A percentile compares a stretch with the other conserved stretches of the same genome.
phyloP scores from a whole-genome alignment of 2,797 vertebrate species.

The Mus minutoides region DNA sequence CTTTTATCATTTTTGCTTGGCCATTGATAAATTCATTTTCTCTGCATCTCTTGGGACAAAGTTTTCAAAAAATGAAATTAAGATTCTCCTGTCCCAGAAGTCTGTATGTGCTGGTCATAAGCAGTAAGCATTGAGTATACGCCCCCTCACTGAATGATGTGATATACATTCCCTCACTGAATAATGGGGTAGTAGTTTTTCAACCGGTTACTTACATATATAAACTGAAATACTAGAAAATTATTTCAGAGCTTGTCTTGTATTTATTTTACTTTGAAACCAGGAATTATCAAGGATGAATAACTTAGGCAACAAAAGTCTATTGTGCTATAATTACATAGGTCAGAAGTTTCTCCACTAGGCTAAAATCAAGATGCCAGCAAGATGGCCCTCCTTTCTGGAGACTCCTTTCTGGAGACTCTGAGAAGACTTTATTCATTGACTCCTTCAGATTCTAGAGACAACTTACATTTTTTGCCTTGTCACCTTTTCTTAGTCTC shows the following conservation, averaged over 20 bases:
- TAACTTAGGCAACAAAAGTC: background rate
- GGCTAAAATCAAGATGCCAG: background rate
- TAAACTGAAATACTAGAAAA: constrained; percentile 60
- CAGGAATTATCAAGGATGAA: background rate
- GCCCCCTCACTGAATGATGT: background rate
- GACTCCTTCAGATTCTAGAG: background rate
- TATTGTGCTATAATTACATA: background rate
- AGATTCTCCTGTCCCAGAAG: constrained; percentile 30
- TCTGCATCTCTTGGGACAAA: constrained; percentile 12
- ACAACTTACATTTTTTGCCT: background rate
- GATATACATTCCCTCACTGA: background rate
- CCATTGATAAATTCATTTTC: constrained; percentile 47
- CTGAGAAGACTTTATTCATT: background rate
- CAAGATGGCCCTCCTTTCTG: background rate
- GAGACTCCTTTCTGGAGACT: background rate
- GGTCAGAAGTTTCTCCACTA: background rate
- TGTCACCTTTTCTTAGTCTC: background rate
- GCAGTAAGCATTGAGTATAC: constrained; percentile 50
- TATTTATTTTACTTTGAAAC: constrained; percentile 9
- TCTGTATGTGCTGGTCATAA: constrained; percentile 56
- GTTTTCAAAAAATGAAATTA: constrained; percentile 63
- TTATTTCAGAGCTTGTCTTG: background rate
- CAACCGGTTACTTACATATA: constrained; percentile 58
- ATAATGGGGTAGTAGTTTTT: background rate
- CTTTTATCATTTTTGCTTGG: constrained; percentile 27